phyloP scores from a whole-genome alignment of 2,888 invertebrate genomes.

The Alitta virens region DNA sequence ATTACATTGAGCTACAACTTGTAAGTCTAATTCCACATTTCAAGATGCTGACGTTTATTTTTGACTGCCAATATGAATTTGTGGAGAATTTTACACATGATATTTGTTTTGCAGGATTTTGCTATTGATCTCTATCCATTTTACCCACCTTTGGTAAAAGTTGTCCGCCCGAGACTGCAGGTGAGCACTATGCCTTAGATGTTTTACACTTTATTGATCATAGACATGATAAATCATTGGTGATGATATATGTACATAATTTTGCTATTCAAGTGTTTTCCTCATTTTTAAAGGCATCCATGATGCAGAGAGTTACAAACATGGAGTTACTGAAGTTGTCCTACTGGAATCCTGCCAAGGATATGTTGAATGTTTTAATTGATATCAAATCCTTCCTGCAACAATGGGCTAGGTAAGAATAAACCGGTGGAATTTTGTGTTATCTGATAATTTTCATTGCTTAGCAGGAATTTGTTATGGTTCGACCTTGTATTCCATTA shows the following conservation, averaged over 20 bases:
- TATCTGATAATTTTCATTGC: no score
- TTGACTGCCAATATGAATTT: neutral
- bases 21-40: conserved; percentile 26
- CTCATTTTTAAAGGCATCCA: conserved; percentile 35
- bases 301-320: conserved; percentile 49
- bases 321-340: conserved; percentile 54
- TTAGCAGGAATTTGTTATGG: no score
- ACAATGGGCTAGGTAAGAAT: conserved; percentile 44
- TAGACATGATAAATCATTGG: no score
- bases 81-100: neutral
- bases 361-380: conserved; percentile 49
- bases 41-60: neutral
- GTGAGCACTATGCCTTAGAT: conserved; percentile 26
- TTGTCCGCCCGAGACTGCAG: conserved; percentile 51
- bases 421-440: no score
- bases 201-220: neutral
- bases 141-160: conserved; percentile 54
- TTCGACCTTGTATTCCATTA: no score
- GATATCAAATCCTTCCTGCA: conserved; percentile 52
- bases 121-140: conserved; percentile 56
- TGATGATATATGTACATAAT: no score
- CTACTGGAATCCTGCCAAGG: conserved; percentile 54
- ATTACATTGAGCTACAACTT: conserved; percentile 53
- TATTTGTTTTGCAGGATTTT: conserved; percentile 42
- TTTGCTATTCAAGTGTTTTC: neutral